Evolutionary conservation across 2,888 invertebrate genomes (phyloP).

Genomic region (Watsonalla binaria): DNA sequence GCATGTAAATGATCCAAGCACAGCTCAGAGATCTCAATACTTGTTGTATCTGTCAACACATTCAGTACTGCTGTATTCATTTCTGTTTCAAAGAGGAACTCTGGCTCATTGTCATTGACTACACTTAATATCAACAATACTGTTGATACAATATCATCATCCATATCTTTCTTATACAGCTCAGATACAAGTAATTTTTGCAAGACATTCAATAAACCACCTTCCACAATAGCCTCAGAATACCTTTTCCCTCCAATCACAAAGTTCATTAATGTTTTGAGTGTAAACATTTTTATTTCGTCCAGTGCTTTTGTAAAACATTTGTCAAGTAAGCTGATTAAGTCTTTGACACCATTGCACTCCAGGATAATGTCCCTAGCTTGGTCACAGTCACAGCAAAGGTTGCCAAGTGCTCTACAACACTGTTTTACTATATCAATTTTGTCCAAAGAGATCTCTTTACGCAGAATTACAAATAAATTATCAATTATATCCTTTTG

Average conservation of each 20-base stretch:
- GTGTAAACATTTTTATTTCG: slow-evolving; percentile 81
- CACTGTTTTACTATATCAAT: slow-evolving; percentile 83
- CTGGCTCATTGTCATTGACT: slow-evolving; percentile 80
- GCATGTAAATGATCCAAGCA: slow-evolving; percentile 87
- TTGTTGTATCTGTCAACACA: slow-evolving; percentile 81
- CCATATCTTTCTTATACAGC: slow-evolving; percentile 67
- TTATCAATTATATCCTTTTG: slow-evolving; percentile 78
- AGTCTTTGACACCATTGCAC: slow-evolving; percentile 67
- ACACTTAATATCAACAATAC: slow-evolving; percentile 80
- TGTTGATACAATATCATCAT: slow-evolving; percentile 78
- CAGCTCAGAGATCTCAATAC: slow-evolving; percentile 85
- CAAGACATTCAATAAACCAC: slow-evolving; percentile 73
- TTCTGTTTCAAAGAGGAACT: slow-evolving; percentile 75
- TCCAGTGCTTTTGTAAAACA: slow-evolving; percentile 47
- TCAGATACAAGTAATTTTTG: slow-evolving; percentile 72
- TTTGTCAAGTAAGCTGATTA: slow-evolving; percentile 58
- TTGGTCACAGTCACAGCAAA: slow-evolving; percentile 91
- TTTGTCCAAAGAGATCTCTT: slow-evolving; percentile 48
- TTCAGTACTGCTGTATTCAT: slow-evolving; percentile 80
- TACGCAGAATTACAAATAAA: slow-evolving; percentile 75
- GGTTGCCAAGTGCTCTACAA: slow-evolving; percentile 91
- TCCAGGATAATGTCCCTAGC: slow-evolving; percentile 75
- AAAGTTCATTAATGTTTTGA: slow-evolving; percentile 89
- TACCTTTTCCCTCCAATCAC: slow-evolving; percentile 85
- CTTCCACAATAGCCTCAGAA: slow-evolving; percentile 79